Base-by-base conservation (phyloP, 2,113 vertebrate genomes). In the Oceanites oceanicus region DNA sequence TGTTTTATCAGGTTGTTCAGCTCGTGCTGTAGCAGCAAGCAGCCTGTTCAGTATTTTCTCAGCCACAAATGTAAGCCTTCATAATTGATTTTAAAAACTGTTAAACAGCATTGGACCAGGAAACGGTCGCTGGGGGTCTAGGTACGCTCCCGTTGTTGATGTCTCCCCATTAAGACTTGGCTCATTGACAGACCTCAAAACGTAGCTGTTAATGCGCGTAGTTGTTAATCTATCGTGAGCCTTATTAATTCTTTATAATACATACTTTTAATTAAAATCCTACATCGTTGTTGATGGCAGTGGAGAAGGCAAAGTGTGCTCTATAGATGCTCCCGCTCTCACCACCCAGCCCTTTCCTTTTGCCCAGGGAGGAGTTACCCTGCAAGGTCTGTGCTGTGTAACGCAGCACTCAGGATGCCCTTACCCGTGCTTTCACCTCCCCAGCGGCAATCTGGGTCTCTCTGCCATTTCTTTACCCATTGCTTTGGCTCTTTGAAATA, bases 161-260 rank as follows among this genome's bases (percentile, higher is more conserved):
- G 63, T 66, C 22, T 95, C 65, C 32, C 38, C 26, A 34, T 94
- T 88, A 83, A 76, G 59, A 6, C 67, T 79, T 86, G 67, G 86
- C 91, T 82, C 44, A 22, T 47, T 36, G 66, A 56, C 71, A 94
- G 62, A 56, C 32, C 63, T 86, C 53, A 61, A 38, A 88, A 79
- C 6, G 1, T 52, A 75, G 30, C 42, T 73, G 50, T 92, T 88
- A 72, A 94, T 40, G 55, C 2, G 0, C 0, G 0, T 38, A 73
- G 71, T 49, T 92, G 74, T 90, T 96, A 88, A 88, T 86, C 59
- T 63, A 27, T 14, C 0, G 0, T 83, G 20, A 86, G 50, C 49
- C n/a, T 83, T 70, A 88, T 80, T 92, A 86, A 88, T 90, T 92
- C 58, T 79, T 90, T 66, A 49, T 86, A 58, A 83, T 73, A 15